Conservation (phyloP, 2,113 vertebrate genomes). For the Melanotaenia duboulayi region DNA sequence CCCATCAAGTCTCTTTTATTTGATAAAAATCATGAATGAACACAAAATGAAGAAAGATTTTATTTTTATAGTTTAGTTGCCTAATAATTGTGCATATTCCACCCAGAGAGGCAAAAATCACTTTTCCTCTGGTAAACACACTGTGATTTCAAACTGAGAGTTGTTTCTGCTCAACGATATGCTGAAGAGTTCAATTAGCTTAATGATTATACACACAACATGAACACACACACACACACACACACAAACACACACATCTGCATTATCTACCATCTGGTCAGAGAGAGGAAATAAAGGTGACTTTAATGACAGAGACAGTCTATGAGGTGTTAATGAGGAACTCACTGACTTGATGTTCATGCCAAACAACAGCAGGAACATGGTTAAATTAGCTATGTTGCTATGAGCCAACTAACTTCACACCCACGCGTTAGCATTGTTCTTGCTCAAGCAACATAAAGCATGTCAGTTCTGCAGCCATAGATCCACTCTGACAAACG, state of each 20-base stretch:
- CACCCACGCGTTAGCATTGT: not conserved
- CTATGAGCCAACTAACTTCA: not conserved
- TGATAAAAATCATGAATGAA: no score
- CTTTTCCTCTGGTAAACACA: no score
- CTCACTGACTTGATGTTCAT: not conserved
- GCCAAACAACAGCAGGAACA: not conserved
- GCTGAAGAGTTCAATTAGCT: no score
- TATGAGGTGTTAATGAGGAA: not conserved
- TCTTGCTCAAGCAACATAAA: not conserved
- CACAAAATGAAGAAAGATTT: no score
- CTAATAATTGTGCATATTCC: no score
- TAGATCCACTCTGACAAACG: not conserved
- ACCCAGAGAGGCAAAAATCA: no score
- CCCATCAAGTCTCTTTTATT: no score
- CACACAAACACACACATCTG: not conserved
- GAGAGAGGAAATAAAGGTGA: not conserved
- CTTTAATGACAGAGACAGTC: not conserved
- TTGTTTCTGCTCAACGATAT: no score
- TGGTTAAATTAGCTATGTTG: not conserved
- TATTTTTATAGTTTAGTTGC: no score
- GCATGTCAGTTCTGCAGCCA: constrained; percentile 1
- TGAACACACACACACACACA: not conserved
- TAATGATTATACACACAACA: no score
- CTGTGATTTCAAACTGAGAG: no score
- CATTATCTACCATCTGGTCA: not conserved